Conservation (phyloP, 1,140 invertebrate species). For the Eciton burchellii region DNA sequence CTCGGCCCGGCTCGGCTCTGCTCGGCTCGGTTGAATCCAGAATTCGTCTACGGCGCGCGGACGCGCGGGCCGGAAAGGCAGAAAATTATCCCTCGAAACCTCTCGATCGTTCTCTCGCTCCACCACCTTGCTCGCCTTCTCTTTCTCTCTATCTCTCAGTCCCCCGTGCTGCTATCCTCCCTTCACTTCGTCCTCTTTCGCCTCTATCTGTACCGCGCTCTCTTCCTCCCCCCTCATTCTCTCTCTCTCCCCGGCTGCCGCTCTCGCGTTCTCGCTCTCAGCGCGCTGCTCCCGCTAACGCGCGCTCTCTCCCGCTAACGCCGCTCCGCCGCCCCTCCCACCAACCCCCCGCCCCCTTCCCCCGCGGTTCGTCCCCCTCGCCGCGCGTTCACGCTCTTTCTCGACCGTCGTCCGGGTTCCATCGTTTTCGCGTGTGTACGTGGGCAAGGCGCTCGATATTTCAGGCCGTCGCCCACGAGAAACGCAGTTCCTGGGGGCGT, state of each 20-base stretch:
- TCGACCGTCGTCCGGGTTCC: slow-evolving; percentile 70
- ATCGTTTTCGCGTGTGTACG: slow-evolving; percentile 74
- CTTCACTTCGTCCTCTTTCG: neutral
- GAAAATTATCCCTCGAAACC: slow-evolving; percentile 72
- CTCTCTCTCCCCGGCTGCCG: no score
- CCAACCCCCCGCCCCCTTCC: no score
- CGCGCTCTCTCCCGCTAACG: slow-evolving; percentile 52
- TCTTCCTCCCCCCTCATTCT: neutral
- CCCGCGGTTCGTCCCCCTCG: slow-evolving; percentile 8
- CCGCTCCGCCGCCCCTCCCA: slow-evolving; percentile 2
- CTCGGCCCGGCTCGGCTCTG: neutral
- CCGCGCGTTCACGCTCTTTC: slow-evolving; percentile 56
- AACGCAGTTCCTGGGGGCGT: slow-evolving; percentile 75
- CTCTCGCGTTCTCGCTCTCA: slow-evolving; percentile 15
- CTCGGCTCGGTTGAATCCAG: slow-evolving; percentile 24
- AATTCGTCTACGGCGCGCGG: slow-evolving; percentile 42
- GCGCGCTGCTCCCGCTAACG: slow-evolving; percentile 33
- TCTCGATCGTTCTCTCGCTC: slow-evolving; percentile 65
- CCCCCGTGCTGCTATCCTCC: neutral
- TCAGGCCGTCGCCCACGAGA: slow-evolving; percentile 76
- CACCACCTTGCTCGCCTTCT: slow-evolving; percentile 41
- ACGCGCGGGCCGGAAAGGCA: slow-evolving; percentile 50
- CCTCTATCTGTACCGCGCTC: neutral
- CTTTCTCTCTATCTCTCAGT: neutral
- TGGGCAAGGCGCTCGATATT: slow-evolving; percentile 78